phyloP scores from a whole-genome alignment of 1,140 invertebrate species.

The Megalonaias nervosa region DNA sequence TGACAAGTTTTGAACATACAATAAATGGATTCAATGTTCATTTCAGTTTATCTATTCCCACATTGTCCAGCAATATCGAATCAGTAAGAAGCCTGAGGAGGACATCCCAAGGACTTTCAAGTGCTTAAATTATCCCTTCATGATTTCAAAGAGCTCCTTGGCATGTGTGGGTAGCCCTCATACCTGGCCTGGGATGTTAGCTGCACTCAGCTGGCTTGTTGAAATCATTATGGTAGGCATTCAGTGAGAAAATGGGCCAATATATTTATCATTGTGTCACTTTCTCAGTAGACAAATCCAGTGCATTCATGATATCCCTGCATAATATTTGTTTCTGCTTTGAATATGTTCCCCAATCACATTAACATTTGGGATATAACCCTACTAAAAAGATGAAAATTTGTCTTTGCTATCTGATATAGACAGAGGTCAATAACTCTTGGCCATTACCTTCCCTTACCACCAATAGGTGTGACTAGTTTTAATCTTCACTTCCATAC shows the following conservation, averaged over 20 bases:
- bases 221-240: slow-evolving; percentile 59
- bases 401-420: too few species aligned
- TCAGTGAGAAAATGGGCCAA: background rate
- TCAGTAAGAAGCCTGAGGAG: slow-evolving; percentile 61
- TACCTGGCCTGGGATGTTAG: slow-evolving; percentile 64
- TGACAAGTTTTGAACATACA: background rate
- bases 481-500: too few species aligned
- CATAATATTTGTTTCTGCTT: too few species aligned
- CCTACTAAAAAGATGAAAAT: too few species aligned
- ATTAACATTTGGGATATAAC: too few species aligned
- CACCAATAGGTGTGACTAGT: too few species aligned
- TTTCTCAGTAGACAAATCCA: too few species aligned
- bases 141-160: slow-evolving; percentile 61
- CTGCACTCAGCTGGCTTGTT: slow-evolving; percentile 60
- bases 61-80: slow-evolving; percentile 51
- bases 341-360: too few species aligned
- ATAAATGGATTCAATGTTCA: background rate
- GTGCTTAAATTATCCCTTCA: slow-evolving; percentile 63
- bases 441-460: too few species aligned
- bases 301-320: too few species aligned
- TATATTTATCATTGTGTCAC: too few species aligned
- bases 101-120: slow-evolving; percentile 62
- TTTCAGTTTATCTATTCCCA: slow-evolving; percentile 61
- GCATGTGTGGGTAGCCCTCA: slow-evolving; percentile 63
- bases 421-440: too few species aligned